Base-by-base conservation (phyloP, 2,113 vertebrate species). In the Anarrhichthys ocellatus region DNA sequence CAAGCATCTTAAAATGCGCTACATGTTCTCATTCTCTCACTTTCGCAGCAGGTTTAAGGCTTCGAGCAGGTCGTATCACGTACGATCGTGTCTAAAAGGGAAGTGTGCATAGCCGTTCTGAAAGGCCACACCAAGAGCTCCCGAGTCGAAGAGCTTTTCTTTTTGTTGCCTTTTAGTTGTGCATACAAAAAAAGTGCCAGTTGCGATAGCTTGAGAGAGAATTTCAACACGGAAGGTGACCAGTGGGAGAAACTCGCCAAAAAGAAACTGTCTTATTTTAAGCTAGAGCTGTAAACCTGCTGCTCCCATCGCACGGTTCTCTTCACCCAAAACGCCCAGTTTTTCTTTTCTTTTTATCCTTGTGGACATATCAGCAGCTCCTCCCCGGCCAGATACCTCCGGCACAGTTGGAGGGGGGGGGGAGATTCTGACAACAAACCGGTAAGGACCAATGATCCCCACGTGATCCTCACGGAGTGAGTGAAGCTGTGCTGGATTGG, bases 401-500 rank as follows among this genome's bases (percentile, higher is more conserved):
- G 7, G 71, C 78, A 29, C 67, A 62, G 74, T 48, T 8, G 8
- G 40, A 62, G 70, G 50, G 58, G 34, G 58, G 34, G 66, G 9
- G 70, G 70, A 32, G 38, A 73, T 65, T 69, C n/a, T 64, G 56
- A 74, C 64, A 76, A 65, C 0, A 18, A 44, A 67, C 70, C 71
- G 52, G 36, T 24, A 77, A 56, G 84, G 67, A 85, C 86, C 75
- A 62, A 29, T 59, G 65, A 84, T 5, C 54, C 40, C 71, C 50
- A 48, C 54, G 48, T 36, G 38, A 64, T n/a, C n/a, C n/a, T n/a
- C n/a, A n/a, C 62, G 9, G 76, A 83, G 69, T 40, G 71, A 83
- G 80, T 65, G 34, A 65, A 73, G 32, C 67, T 66, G 65, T 66
- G 66, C 88, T 78, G 90, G 74, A 88, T 80, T 36, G 38, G 80